phyloP scores from a whole-genome alignment of 2,797 vertebrate species.

The Threskiornis aethiopicus region DNA sequence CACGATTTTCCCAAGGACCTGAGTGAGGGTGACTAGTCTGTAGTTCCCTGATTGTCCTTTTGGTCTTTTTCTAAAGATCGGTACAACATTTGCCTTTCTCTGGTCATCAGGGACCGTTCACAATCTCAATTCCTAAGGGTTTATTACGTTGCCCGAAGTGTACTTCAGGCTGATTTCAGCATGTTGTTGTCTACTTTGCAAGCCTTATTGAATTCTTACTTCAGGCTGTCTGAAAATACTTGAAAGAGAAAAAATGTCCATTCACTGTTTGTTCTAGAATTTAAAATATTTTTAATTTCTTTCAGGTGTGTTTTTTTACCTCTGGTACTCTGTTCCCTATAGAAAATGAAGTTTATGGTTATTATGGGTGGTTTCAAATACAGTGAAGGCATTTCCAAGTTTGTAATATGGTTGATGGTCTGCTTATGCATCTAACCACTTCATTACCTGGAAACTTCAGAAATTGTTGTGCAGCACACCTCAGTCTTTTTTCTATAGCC shows the following conservation, averaged over 20 bases:
- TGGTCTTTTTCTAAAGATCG: background rate
- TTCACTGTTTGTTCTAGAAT: background rate
- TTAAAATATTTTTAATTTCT: background rate
- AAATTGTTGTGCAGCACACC: background rate
- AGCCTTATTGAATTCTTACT: background rate
- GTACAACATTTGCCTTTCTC: background rate
- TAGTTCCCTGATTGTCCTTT: background rate
- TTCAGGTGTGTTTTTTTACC: background rate
- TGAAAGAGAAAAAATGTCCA: background rate
- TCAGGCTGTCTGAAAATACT: background rate
- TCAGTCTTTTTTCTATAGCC: background rate
- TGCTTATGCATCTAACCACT: background rate
- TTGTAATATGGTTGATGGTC: background rate
- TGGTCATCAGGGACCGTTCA: background rate
- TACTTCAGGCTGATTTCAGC: background rate
- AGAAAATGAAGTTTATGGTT: background rate
- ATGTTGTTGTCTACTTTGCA: background rate
- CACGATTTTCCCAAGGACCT: background rate
- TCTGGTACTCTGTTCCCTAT: background rate
- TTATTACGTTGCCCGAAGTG: background rate
- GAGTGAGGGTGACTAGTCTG: background rate
- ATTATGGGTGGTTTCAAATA: background rate
- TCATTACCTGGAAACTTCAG: background rate
- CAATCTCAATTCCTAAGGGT: background rate
- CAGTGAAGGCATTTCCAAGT: background rate